phyloP scores from a whole-genome alignment of 2,888 invertebrate species.

The Cyclophora albipunctata region DNA sequence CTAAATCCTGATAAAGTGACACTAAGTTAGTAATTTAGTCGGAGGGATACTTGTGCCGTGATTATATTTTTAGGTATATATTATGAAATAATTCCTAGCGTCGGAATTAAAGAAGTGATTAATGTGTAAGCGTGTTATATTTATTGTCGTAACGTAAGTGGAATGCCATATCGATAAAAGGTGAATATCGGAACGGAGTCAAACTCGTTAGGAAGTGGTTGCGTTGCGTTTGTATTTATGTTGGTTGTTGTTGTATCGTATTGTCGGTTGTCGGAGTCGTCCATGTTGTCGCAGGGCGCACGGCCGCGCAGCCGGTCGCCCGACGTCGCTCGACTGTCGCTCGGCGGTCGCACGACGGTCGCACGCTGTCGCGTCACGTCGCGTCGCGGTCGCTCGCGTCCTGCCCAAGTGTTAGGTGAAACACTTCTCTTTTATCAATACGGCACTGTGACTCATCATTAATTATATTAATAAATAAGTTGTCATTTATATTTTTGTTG shows the following conservation, averaged over 20 bases:
- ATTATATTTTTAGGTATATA: slow-evolving; percentile 77
- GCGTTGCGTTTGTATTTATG: slow-evolving; percentile 51
- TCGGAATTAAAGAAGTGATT: slow-evolving; percentile 76
- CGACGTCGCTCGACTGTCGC: slow-evolving; percentile 12
- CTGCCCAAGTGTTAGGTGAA: slow-evolving; percentile 31
- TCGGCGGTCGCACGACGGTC: slow-evolving; percentile 20
- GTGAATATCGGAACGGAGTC: slow-evolving; percentile 72
- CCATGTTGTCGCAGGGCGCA: background rate
- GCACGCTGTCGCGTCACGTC: background rate
- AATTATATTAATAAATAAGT: slow-evolving; percentile 51
- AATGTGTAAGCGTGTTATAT: slow-evolving; percentile 76
- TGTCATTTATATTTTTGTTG: slow-evolving; percentile 65
- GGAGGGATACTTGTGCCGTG: slow-evolving; percentile 77
- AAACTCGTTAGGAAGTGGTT: slow-evolving; percentile 67
- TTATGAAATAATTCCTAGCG: slow-evolving; percentile 76
- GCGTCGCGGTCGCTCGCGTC: slow-evolving; percentile 24
- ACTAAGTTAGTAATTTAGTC: slow-evolving; percentile 76
- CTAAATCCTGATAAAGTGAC: slow-evolving; percentile 76
- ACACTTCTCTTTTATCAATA: slow-evolving; percentile 73
- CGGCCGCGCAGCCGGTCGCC: background rate
- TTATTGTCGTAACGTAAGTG: slow-evolving; percentile 75
- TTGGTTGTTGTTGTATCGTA: slow-evolving; percentile 41
- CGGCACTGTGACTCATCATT: slow-evolving; percentile 65
- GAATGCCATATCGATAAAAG: slow-evolving; percentile 77
- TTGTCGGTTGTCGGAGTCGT: slow-evolving; percentile 1